Conservation (phyloP, 1,140 invertebrate genomes). For the Aphelinus atriplicis region DNA sequence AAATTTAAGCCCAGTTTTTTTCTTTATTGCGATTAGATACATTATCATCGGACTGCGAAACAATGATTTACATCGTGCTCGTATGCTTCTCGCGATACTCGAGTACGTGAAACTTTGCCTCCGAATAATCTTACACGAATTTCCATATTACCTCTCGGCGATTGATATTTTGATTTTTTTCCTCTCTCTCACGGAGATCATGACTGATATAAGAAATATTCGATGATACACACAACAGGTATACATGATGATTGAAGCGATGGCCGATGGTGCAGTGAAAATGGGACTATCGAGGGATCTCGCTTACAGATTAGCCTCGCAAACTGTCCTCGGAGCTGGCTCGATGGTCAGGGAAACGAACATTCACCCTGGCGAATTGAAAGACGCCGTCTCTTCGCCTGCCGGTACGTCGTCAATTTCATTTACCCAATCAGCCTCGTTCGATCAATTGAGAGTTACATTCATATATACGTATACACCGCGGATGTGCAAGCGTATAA, state of each 20-base stretch:
- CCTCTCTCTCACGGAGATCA: too few species aligned
- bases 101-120: too few species aligned
- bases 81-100: too few species aligned
- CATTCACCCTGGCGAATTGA: slow-evolving; percentile 83
- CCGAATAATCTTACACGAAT: too few species aligned
- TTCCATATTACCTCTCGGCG: too few species aligned
- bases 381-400: slow-evolving; percentile 92
- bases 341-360: slow-evolving; percentile 82
- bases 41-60: too few species aligned
- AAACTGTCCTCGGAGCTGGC: slow-evolving; percentile 89
- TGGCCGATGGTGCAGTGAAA: slow-evolving; percentile 92
- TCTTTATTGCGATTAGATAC: too few species aligned
- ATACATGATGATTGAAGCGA: slow-evolving; percentile 83
- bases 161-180: too few species aligned
- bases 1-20: too few species aligned
- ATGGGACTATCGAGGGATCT: slow-evolving; percentile 91
- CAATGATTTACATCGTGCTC: too few species aligned
- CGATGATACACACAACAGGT: slow-evolving; percentile 63
- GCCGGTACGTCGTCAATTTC: slow-evolving; percentile 67
- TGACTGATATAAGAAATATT: too few species aligned
- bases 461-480: neutral
- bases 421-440: neutral
- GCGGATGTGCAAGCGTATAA: neutral
- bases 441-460: neutral
- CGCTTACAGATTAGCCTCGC: slow-evolving; percentile 85